Base-by-base conservation (phyloP, 2,113 vertebrate species). In the Barnardius zonarius region DNA sequence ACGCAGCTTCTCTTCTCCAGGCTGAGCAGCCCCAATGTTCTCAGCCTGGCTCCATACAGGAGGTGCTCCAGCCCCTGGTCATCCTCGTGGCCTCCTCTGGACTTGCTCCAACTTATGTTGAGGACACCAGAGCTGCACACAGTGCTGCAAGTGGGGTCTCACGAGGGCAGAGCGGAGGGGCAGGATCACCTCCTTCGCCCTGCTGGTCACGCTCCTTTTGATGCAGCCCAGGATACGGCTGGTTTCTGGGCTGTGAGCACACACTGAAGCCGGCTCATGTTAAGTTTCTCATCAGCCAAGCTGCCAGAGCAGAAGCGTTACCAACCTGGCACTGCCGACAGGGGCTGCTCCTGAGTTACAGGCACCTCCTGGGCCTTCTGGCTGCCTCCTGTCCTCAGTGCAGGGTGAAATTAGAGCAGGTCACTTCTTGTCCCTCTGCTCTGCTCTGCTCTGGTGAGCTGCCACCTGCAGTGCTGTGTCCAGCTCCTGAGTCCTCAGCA, bases 261-360 rank as follows among this genome's bases (percentile, higher is more conserved):
- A 14, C 31, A 22, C 31, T 57, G 55, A 2, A 57, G 55, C 55
- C 0, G 12, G 19, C 12, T n/a, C 55, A n/a, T 5, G 31, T n/a
- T n/a, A 20, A 57, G 55, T 57, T 57, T 57, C 55, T n/a, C 55
- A 22, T 57, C 31, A 57, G 19, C 55, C 55, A n/a, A 9, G 11
- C 35, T 70, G 7, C 13, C 6, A 4, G 7, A 39, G 44, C 4
- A 25, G 24, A 19, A 27, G 27, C 9, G 1, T 7, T 23, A 1
- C 6, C 4, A 0, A 54, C 5, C 22, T 3, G 22, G 7, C 6
- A 0, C 6, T 44, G 23, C 10, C 5, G 5, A 33, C 35, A 19
- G 23, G 18, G 44, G 62, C 33, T 46, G 10, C 17, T n/a, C 0
- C 1, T 5, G 25, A 25, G 5, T 72, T 35, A 9, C 31, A 92